These are phyloP conservation scores for Siphlonurus alternatus DNA, from an alignment of 2,888 invertebrate species.

Conservation along the genomic window DNA sequence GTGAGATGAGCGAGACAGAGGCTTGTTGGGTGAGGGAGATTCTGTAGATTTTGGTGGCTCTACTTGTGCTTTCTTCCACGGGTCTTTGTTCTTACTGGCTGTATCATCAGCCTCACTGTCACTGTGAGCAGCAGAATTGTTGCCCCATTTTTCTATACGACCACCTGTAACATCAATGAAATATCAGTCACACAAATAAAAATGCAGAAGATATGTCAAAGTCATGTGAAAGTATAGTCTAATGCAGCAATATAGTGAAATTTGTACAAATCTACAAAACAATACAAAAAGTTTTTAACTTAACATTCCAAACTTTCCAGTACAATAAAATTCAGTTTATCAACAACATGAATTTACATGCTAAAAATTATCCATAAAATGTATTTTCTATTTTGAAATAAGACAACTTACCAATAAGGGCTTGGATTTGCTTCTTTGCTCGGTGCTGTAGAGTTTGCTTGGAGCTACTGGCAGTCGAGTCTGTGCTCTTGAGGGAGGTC, in stretches of 20 bases:
- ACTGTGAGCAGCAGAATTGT: constrained; percentile 26
- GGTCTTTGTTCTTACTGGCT: constrained; percentile 5
- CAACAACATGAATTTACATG: no score
- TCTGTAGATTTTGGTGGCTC: not conserved
- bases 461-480: not conserved
- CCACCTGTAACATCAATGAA: not conserved
- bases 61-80: not conserved
- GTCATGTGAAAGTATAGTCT: no score
- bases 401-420: constrained; percentile 23
- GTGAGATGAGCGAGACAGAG: constrained; percentile 5
- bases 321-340: no score
- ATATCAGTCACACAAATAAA: not conserved
- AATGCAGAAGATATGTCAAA: not conserved
- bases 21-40: not conserved
- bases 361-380: no score
- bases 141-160: constrained; percentile 17
- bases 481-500: constrained; percentile 27
- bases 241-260: no score
- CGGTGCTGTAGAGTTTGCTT: constrained; percentile 26
- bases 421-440: constrained; percentile 30
- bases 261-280: no score
- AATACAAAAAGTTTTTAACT: no score
- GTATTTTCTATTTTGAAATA: no score
- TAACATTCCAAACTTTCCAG: no score
- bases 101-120: constrained; percentile 29